These are phyloP conservation scores for Hydractinia symbiolongicarpus DNA, from an alignment of 30 jellyfish, hydroid and myxozoan species.

Conservation along the genomic window DNA sequence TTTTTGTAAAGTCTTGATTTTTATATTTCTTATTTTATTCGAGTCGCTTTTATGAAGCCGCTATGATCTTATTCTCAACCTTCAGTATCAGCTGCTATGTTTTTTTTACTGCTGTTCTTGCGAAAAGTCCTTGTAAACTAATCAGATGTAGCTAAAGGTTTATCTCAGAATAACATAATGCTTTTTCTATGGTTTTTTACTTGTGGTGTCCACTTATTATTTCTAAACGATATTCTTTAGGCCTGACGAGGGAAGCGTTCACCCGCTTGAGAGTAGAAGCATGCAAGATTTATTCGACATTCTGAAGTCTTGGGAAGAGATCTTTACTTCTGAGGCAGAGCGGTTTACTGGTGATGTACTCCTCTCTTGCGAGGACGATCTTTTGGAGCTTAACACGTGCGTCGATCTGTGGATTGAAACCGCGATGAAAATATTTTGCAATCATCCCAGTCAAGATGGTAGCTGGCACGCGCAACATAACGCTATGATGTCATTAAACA, in stretches of 20 bases:
- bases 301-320: conserved; percentile 86
- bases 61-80: too few species aligned
- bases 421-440: conserved; percentile 34
- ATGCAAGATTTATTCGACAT: conserved; percentile 39
- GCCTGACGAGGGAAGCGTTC: conserved; percentile 71
- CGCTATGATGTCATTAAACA: conserved; percentile 53
- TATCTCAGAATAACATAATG: too few species aligned
- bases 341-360: conserved; percentile 88
- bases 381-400: conserved; percentile 44
- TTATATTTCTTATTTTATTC: too few species aligned
- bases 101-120: too few species aligned
- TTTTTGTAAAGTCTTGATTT: too few species aligned
- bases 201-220: too few species aligned
- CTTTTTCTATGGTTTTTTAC: too few species aligned
- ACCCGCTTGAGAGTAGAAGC: conserved; percentile 42
- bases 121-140: too few species aligned
- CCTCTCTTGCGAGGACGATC: conserved; percentile 75
- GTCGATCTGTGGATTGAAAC: conserved; percentile 72
- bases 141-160: too few species aligned
- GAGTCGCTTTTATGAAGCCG: too few species aligned
- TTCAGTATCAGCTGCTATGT: too few species aligned
- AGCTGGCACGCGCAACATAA: conserved; percentile 51
- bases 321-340: conserved; percentile 61
- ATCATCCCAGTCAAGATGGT: conserved; percentile 47
- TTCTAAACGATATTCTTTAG: neutral